Base-by-base conservation (phyloP, 1,140 invertebrate species). In the Leptoteleia sp. region DNA sequence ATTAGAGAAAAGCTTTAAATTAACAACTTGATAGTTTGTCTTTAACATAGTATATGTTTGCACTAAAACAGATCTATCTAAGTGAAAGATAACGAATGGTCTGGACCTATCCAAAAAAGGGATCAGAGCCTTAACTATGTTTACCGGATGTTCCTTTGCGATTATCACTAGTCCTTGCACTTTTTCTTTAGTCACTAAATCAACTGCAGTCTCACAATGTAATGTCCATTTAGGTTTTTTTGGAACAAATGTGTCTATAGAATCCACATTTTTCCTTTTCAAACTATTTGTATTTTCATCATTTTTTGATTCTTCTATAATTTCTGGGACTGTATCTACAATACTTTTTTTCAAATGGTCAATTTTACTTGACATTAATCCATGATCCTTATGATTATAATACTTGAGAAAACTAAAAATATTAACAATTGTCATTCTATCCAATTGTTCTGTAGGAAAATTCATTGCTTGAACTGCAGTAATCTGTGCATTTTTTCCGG, bases 31-130 rank as follows among this genome's bases (percentile, higher is more conserved):
- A 11, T 90, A 91, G 8, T 90, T 85, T 37, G 91, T 89, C 85
- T 96, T 97, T 8, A 98, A 85, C 70, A 92, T 91, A 27, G 93
- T 87, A 84, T 95, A 98, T 33, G 94, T 92, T 57, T 97, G 94
- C 79, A 95, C 91, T 7, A 98, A 86, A 1, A 96, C 93, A 90
- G 97, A 96, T 78, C 93, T 91, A 83, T 93, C 92, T 54, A 91
- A 90, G 80, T 93, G 94, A 84, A 94, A 98, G 4, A 98, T 92
- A 0, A 96, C 95, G 88, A 99, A 93, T 11, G 95, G 94, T 81
- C 95, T 90, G 0, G 95, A 95, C 1, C 92, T 91, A 67, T 93
- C 93, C 0, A 98, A 82, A 87, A 94, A 96, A 9, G 91, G 88
- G 38, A 97, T 76, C n/a, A 98, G 87, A 25, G 92, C 91, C 65